These are phyloP conservation scores for Blomia tropicalis DNA, from an alignment of 2,888 invertebrate genomes.

Conservation along the genomic window DNA sequence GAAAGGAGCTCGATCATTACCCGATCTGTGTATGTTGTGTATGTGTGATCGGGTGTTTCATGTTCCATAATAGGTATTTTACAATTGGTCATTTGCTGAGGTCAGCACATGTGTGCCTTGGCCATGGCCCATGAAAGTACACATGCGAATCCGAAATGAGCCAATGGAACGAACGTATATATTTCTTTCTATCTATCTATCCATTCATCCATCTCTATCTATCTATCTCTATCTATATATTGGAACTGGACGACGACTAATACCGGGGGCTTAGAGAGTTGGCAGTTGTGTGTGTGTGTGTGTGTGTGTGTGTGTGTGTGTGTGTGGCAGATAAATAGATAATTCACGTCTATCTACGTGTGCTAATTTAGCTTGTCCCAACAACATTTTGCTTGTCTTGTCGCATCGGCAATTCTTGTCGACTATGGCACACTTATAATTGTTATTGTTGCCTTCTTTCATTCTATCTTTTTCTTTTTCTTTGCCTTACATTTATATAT, in stretches of 20 bases:
- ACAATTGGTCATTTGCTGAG: constrained; percentile 14
- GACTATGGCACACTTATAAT: constrained; percentile 4
- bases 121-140: no score
- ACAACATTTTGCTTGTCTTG: constrained; percentile 9
- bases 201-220: neutral
- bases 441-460: constrained; percentile 5
- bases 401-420: neutral
- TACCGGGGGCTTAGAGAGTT: neutral
- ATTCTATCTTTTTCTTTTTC: neutral
- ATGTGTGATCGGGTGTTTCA: neutral
- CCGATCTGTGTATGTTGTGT: neutral
- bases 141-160: no score
- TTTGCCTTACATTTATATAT: no score
- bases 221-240: neutral
- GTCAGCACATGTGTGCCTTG: neutral
- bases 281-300: neutral
- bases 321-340: constrained; percentile 9
- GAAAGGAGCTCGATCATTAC: no score
- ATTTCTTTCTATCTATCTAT: neutral
- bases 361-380: constrained; percentile 8
- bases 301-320: neutral
- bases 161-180: neutral
- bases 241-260: no score
- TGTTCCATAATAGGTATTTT: constrained; percentile 6
- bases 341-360: constrained; percentile 5